Evolutionary conservation across 37 sponge, comb jelly and placozoan genomes (phyloP).

Genomic region (Ephydatia muelleri): DNA sequence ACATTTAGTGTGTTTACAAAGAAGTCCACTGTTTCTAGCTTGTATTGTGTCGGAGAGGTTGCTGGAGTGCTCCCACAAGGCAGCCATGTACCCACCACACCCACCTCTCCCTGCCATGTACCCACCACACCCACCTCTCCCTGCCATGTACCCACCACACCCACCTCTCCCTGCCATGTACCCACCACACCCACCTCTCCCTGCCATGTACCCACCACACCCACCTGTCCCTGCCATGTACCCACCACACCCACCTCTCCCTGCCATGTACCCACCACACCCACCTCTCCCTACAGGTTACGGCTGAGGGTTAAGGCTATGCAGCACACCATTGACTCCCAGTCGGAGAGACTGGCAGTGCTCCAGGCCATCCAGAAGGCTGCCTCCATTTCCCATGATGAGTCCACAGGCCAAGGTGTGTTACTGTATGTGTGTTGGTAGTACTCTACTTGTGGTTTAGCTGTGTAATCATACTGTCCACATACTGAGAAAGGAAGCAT

Average conservation of each 20-base stretch:
- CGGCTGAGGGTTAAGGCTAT: constrained; percentile 79
- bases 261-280: too few species aligned
- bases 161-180: too few species aligned
- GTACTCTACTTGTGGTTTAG: too few species aligned
- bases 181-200: neutral
- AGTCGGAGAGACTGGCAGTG: constrained; percentile 67
- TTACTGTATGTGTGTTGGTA: neutral
- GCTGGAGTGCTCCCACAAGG: too few species aligned
- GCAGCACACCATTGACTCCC: constrained; percentile 79
- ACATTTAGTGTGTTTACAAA: too few species aligned
- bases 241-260: neutral
- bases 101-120: too few species aligned
- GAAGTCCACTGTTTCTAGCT: too few species aligned
- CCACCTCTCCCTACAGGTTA: constrained; percentile 45
- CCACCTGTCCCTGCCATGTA: neutral
- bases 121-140: too few species aligned
- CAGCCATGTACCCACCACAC: too few species aligned
- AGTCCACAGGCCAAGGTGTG: constrained; percentile 80
- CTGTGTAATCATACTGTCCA: neutral
- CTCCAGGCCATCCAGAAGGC: constrained; percentile 43
- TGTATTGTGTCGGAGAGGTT: too few species aligned
- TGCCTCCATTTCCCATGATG: constrained; percentile 41
- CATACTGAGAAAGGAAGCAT: neutral
- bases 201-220: neutral
- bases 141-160: too few species aligned